phyloP scores from a whole-genome alignment of 2,888 invertebrate species.

The Agriopis aurantiaria region DNA sequence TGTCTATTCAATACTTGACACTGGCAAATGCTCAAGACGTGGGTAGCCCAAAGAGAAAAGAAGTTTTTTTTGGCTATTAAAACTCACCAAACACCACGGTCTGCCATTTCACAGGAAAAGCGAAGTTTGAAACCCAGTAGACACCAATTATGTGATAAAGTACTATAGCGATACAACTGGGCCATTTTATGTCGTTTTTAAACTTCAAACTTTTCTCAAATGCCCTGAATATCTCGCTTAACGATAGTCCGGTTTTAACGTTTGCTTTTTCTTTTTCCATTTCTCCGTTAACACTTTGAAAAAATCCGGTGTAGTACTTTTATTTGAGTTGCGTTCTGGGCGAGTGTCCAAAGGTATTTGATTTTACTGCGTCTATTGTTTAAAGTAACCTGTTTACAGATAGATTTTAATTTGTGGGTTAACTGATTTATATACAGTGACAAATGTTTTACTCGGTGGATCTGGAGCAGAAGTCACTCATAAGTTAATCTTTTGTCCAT shows the following conservation, averaged over 20 bases:
- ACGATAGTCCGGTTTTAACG: constrained; percentile 49
- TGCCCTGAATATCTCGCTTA: constrained; percentile 65
- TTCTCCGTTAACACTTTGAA: constrained; percentile 39
- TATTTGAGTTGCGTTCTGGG: constrained; percentile 35
- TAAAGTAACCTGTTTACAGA: constrained; percentile 33
- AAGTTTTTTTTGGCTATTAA: background rate
- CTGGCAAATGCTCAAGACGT: too few relatives aligned
- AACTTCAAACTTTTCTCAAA: constrained; percentile 75
- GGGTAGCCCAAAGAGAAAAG: too few relatives aligned
- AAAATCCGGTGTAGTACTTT: constrained; percentile 26
- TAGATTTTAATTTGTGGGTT: constrained; percentile 35
- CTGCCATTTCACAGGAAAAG: constrained; percentile 78
- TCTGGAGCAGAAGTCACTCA: constrained; percentile 41
- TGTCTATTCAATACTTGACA: too few relatives aligned
- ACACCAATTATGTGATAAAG: constrained; percentile 73
- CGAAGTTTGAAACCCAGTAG: constrained; percentile 75
- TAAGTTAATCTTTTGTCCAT: constrained; percentile 49
- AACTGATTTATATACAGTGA: constrained; percentile 38
- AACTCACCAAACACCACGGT: constrained; percentile 75
- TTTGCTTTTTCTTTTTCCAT: constrained; percentile 54
- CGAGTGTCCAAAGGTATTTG: constrained; percentile 39
- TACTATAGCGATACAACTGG: constrained; percentile 66
- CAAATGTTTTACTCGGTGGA: constrained; percentile 25
- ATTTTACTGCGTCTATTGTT: constrained; percentile 35
- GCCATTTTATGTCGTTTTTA: constrained; percentile 80